Evolutionary conservation across 2,797 vertebrate species (phyloP).

Genomic region (Anniella stebbinsi): DNA sequence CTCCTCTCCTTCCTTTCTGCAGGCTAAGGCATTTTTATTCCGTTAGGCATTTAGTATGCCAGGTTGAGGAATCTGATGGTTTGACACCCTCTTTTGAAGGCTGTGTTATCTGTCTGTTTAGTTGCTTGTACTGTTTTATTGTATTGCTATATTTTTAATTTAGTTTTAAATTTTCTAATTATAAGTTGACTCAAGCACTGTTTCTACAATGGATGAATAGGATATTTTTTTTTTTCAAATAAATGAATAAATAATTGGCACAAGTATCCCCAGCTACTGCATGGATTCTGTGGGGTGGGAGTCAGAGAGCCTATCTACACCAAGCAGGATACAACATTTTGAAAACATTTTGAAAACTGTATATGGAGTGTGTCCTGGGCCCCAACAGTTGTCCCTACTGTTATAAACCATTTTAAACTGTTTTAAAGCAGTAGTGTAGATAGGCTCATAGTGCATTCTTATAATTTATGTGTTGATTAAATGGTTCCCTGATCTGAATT

Average conservation of each 20-base stretch:
- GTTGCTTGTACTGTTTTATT: neutral
- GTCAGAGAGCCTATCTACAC: too few relatives aligned
- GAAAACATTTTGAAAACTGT: too few relatives aligned
- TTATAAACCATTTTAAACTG: too few relatives aligned
- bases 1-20: neutral
- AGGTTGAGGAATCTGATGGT: neutral
- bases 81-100: neutral
- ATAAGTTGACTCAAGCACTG: neutral
- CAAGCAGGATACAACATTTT: too few relatives aligned
- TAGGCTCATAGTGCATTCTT: too few relatives aligned
- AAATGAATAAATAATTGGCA: neutral
- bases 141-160: neutral
- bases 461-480: neutral
- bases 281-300: neutral
- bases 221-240: neutral
- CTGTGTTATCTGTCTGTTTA: neutral
- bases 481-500: neutral
- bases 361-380: too few relatives aligned
- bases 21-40: neutral
- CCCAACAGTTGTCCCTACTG: too few relatives aligned
- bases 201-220: neutral
- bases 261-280: neutral
- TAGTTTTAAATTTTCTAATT: neutral
- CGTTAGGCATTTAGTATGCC: neutral
- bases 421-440: too few relatives aligned